These are phyloP conservation scores for Philopedon plagiatum DNA, from an alignment of 2,888 invertebrate genomes.

Conservation along the genomic window DNA sequence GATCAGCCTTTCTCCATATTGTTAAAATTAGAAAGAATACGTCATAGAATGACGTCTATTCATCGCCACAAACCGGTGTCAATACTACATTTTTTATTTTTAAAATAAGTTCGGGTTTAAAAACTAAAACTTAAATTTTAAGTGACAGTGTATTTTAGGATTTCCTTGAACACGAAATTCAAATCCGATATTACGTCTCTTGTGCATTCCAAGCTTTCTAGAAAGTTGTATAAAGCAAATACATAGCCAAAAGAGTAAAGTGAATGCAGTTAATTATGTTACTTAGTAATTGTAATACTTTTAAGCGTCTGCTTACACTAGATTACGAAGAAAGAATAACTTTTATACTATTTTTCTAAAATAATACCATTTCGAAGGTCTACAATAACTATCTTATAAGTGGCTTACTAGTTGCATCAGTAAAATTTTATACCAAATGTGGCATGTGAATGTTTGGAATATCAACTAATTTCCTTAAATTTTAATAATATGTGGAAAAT, in stretches of 20 bases:
- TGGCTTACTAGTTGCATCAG: too few relatives aligned
- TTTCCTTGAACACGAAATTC: constrained; percentile 10
- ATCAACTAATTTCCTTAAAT: too few relatives aligned
- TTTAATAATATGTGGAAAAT: too few relatives aligned
- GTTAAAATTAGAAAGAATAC: constrained; percentile 2
- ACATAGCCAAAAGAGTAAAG: not conserved
- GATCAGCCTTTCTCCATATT: not conserved
- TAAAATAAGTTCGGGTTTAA: not conserved
- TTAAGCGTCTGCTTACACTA: too few relatives aligned
- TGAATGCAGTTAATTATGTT: too few relatives aligned
- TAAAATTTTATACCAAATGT: too few relatives aligned
- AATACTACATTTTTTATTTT: constrained; percentile 1
- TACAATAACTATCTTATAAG: too few relatives aligned
- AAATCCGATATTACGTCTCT: not conserved
- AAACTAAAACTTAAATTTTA: constrained; percentile 20
- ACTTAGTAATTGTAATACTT: too few relatives aligned
- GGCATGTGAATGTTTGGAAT: too few relatives aligned
- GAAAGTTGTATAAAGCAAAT: not conserved
- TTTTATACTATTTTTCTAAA: too few relatives aligned
- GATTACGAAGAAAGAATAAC: too few relatives aligned
- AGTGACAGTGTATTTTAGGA: not conserved
- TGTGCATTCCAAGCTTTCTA: not conserved
- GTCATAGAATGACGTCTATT: not conserved
- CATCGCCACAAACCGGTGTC: not conserved
- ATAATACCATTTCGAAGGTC: too few relatives aligned